phyloP scores from a whole-genome alignment of 2,797 vertebrate species.

The Artibeus lituratus region DNA sequence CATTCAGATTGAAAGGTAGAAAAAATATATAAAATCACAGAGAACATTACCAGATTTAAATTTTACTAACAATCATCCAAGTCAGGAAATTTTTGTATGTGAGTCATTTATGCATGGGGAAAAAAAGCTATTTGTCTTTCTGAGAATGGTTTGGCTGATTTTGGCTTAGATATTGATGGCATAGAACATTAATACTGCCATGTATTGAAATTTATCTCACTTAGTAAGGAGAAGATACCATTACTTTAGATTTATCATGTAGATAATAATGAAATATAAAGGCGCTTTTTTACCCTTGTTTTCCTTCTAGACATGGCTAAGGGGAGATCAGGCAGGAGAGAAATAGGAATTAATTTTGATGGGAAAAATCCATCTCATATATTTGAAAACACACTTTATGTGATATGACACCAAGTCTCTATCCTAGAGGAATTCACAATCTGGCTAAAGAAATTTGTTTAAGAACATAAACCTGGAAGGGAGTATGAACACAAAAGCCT shows the following conservation, averaged over 20 bases:
- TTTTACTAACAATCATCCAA: background rate
- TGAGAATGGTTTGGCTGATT: background rate
- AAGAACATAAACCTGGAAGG: background rate
- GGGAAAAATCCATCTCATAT: background rate
- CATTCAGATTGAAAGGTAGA: slow-evolving; percentile 6
- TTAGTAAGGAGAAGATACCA: background rate
- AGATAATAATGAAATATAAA: background rate
- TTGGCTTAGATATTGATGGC: background rate
- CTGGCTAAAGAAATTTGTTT: background rate
- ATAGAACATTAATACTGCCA: background rate
- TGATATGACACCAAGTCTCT: background rate
- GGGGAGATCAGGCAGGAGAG: background rate
- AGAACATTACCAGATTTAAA: slow-evolving; percentile 7
- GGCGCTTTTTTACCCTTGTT: background rate
- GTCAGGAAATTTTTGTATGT: background rate
- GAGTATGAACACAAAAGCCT: background rate
- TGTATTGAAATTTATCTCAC: background rate
- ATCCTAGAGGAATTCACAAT: background rate
- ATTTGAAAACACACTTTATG: background rate
- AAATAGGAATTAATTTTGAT: background rate
- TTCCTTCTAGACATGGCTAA: background rate
- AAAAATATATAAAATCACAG: background rate
- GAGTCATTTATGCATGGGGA: background rate
- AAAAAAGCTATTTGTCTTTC: background rate
- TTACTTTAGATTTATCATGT: background rate